phyloP scores from a whole-genome alignment of 2,113 vertebrate genomes.

The Gnathonemus longibarbis region DNA sequence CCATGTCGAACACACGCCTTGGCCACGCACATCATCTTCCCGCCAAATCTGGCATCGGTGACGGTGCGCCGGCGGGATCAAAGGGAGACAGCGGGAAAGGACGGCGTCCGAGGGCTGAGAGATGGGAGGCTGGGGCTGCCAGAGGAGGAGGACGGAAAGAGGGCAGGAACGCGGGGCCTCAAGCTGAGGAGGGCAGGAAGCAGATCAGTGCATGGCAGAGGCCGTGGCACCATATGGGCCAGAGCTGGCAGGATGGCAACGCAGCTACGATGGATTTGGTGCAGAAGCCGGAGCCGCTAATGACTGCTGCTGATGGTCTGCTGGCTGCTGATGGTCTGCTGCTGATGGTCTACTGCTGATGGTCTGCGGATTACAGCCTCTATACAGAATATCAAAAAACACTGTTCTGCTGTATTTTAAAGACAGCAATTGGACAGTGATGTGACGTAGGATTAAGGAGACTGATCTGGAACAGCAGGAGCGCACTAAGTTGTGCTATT shows the following conservation, averaged over 20 bases:
- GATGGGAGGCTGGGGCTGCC: not conserved
- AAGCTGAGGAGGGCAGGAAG: not conserved
- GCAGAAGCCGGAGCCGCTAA: not conserved
- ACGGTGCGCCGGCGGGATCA: not conserved
- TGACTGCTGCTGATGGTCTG: not conserved
- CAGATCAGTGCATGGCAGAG: not conserved
- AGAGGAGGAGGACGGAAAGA: not conserved
- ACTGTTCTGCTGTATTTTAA: not conserved
- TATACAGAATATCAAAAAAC: not conserved
- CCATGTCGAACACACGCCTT: not conserved
- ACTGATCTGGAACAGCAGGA: not conserved
- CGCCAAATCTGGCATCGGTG: not conserved
- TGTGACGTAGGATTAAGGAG: not conserved
- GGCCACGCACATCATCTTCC: not conserved
- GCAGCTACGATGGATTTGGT: not conserved
- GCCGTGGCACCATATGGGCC: not conserved
- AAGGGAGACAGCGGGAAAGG: not conserved
- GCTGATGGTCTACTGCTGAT: not conserved
- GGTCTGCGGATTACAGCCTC: not conserved
- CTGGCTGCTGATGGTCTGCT: not conserved
- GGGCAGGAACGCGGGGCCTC: not conserved
- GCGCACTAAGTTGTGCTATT: not conserved
- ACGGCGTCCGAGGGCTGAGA: not conserved
- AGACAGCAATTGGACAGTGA: not conserved
- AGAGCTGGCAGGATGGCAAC: not conserved